Conservation (phyloP, 2,888 invertebrate genomes). For the Leptopilina syphax region DNA sequence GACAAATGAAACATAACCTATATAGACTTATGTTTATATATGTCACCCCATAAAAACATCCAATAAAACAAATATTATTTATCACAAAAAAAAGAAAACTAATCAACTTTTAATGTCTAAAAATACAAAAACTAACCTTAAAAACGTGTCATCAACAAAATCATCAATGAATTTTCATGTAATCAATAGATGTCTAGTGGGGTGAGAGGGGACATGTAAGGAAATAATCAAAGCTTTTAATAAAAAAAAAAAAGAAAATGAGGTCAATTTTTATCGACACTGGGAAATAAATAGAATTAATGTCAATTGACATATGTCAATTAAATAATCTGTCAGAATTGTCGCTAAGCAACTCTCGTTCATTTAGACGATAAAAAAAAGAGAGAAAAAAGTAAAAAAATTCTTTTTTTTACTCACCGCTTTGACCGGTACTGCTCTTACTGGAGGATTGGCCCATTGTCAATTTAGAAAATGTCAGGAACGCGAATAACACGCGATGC, state of each 20-base stretch:
- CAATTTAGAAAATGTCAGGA: conserved; percentile 53
- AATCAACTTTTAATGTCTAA: conserved; percentile 22
- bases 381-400: conserved; percentile 11
- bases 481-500: conserved; percentile 45
- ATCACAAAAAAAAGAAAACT: neutral
- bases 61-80: neutral
- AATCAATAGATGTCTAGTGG: conserved; percentile 14
- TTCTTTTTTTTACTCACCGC: conserved; percentile 66
- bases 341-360: conserved; percentile 25
- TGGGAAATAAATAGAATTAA: conserved; percentile 45
- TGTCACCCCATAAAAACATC: neutral
- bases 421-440: conserved; percentile 70
- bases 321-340: conserved; percentile 43
- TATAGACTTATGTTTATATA: no score
- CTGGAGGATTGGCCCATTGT: conserved; percentile 75
- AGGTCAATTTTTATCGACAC: conserved; percentile 51
- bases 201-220: conserved; percentile 45
- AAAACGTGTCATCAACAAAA: conserved; percentile 20
- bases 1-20: no score
- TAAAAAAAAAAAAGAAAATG: conserved; percentile 43
- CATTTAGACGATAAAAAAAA: neutral
- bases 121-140: conserved; percentile 42
- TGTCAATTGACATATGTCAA: conserved; percentile 62
- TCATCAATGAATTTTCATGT: conserved; percentile 8
- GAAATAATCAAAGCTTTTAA: conserved; percentile 51